Base-by-base conservation (phyloP, 2,888 invertebrate genomes). In the Tenthredo mesomela region DNA sequence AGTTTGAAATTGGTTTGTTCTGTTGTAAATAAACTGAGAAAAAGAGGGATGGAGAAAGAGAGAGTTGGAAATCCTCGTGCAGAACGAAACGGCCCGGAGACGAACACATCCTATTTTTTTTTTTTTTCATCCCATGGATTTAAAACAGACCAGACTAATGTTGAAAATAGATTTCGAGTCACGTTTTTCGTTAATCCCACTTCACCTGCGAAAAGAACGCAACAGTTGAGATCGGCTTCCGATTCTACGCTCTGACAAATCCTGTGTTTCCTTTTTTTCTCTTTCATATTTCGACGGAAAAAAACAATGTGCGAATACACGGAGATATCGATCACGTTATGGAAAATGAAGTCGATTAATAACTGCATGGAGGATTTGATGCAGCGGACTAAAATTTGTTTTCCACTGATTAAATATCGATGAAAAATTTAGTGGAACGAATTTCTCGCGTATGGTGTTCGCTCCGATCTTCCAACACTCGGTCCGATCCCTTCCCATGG, bases 151-250 rank as follows among this genome's bases (percentile, higher is more conserved):
- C 15, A 58, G 37, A 43, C 58, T 61, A 61, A 58, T 80, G 37
- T 80, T 21, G 10, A 37, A 82, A 82, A 67, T 82, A 82, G 82
- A 67, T 43, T 82, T 82, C 82, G 33, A 80, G 58, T 80, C 78
- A 61, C 61, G 58, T 37, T 37, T 80, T 40, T n/a, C 9, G 58
- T 61, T 50, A 29, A 77, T 29, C 73, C 77, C 18, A 29, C 61
- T 61, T 37, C 37, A 61, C 78, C 78, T 80, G 37, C 47, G 21
- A 65, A 40, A 43, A 61, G 65, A 65, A 82, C 21, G 82, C 82
- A 65, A 82, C 82, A 82, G 82, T 82, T 82, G 82, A 65, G 21
- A 61, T 58, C 33, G 54, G 78, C 43, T 78, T 33, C 37, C 58
- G 37, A 80, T 80, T 40, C 40, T 61, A 21, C 58, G 21, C 33